These are phyloP conservation scores for Griposia aprilina DNA, from an alignment of 2,888 invertebrate genomes.

Conservation along the genomic window DNA sequence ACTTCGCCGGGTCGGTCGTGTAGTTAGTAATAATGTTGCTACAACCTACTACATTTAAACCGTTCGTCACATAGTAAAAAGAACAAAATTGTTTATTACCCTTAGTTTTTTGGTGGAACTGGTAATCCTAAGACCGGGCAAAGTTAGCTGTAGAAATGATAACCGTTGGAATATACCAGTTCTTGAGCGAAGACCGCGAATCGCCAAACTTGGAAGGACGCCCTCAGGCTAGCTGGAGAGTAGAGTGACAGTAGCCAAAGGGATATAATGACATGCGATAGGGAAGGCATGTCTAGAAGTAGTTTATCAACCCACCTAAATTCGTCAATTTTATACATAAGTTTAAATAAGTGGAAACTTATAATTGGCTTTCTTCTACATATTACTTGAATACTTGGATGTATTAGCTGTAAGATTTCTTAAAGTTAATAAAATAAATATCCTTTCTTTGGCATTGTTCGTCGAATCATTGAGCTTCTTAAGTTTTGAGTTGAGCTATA, in stretches of 20 bases:
- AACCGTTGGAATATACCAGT: no score
- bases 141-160: not conserved
- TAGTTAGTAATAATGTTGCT: conserved; percentile 19
- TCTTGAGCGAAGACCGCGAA: not conserved
- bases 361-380: no score
- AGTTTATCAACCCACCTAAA: no score
- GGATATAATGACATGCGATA: not conserved
- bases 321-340: no score
- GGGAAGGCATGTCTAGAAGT: not conserved
- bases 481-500: not conserved
- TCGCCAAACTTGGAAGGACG: not conserved
- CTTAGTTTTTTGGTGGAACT: not conserved
- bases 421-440: not conserved
- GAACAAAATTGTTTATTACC: not conserved
- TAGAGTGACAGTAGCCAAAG: not conserved
- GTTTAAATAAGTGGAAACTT: no score
- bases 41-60: conserved; percentile 16
- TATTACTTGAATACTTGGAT: no score
- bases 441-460: not conserved
- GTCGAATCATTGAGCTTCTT: not conserved
- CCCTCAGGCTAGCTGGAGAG: not conserved
- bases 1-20: conserved; percentile 27
- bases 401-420: no score
- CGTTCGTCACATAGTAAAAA: not conserved
- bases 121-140: not conserved